A percentile compares a stretch with the other conserved stretches of the same genome.
phyloP scores from a whole-genome alignment of 2,113 vertebrate genomes.

The Seriola dumerili region DNA sequence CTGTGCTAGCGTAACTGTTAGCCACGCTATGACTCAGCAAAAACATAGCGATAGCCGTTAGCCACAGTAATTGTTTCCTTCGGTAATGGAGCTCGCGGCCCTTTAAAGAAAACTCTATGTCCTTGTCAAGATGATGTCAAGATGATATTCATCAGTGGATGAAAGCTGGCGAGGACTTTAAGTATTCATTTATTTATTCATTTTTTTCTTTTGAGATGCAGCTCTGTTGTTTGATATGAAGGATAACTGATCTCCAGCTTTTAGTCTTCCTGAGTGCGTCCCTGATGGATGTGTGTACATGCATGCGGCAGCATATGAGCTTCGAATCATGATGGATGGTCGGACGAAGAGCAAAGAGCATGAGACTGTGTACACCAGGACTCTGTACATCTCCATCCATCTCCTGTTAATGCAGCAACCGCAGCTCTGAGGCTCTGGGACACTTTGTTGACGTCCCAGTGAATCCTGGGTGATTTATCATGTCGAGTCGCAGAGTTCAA shows the following conservation, averaged over 20 bases:
- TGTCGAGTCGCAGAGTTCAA: slow-evolving; percentile 45
- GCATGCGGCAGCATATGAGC: slow-evolving; percentile 33
- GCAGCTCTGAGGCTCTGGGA: slow-evolving; percentile 62
- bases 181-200: slow-evolving; percentile 46
- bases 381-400: slow-evolving; percentile 70
- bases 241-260: slow-evolving; percentile 55
- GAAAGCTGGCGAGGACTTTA: slow-evolving; percentile 2
- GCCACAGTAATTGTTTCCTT: neutral
- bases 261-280: slow-evolving; percentile 28
- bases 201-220: slow-evolving; percentile 21
- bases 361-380: slow-evolving; percentile 53
- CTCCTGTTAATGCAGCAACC: slow-evolving; percentile 66
- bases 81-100: neutral
- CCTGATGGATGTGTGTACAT: slow-evolving; percentile 65
- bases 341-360: slow-evolving; percentile 64
- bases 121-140: slow-evolving; percentile 19
- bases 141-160: slow-evolving; percentile 22
- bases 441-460: slow-evolving; percentile 62
- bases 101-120: neutral
- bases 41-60: neutral
- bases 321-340: slow-evolving; percentile 70
- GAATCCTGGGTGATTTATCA: slow-evolving; percentile 76
- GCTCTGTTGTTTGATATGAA: slow-evolving; percentile 21
- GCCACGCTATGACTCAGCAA: neutral
- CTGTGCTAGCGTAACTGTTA: neutral